phyloP scores from a whole-genome alignment of 1,140 invertebrate species.

The Drosophila punjabiensis region DNA sequence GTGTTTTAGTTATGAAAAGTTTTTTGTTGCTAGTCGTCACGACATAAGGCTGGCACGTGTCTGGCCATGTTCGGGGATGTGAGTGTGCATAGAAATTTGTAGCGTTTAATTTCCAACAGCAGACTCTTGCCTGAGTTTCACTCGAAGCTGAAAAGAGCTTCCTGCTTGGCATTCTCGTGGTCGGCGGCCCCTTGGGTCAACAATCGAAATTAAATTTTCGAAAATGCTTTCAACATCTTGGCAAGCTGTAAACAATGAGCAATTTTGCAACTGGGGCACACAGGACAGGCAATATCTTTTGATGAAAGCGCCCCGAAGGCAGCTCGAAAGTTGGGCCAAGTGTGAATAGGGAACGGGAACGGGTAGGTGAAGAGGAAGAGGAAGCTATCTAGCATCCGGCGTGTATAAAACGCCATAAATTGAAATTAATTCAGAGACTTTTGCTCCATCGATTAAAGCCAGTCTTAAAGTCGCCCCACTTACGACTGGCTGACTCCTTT shows the following conservation, averaged over 20 bases:
- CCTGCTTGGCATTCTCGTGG: conserved; percentile 19
- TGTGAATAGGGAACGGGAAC: conserved; percentile 14
- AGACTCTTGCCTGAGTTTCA: conserved; percentile 37
- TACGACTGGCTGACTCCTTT: conserved; percentile 45
- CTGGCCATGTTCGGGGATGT: conserved; percentile 4
- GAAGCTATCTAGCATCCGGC: conserved; percentile 33
- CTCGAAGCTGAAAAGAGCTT: conserved; percentile 2
- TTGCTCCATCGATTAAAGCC: conserved; percentile 21
- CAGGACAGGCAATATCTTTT: conserved; percentile 49
- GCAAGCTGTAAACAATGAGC: conserved; percentile 50
- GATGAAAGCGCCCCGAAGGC: conserved; percentile 33
- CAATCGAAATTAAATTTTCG: conserved; percentile 67
- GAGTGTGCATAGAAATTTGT: conserved; percentile 17
- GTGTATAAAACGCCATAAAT: conserved; percentile 28
- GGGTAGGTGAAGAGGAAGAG: not conserved
- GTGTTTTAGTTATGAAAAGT: conserved; percentile 63
- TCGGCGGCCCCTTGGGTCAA: conserved; percentile 35
- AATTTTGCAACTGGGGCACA: conserved; percentile 52
- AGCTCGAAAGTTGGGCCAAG: conserved; percentile 45
- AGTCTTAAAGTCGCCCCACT: conserved; percentile 33
- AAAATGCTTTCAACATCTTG: conserved; percentile 39
- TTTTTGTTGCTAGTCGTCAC: conserved; percentile 25
- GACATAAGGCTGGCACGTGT: conserved; percentile 51
- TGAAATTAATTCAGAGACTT: conserved; percentile 45
- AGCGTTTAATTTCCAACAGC: conserved; percentile 29